These are phyloP conservation scores for Camponotus pennsylvanicus DNA, from an alignment of 1,140 invertebrate species.

Conservation along the genomic window DNA sequence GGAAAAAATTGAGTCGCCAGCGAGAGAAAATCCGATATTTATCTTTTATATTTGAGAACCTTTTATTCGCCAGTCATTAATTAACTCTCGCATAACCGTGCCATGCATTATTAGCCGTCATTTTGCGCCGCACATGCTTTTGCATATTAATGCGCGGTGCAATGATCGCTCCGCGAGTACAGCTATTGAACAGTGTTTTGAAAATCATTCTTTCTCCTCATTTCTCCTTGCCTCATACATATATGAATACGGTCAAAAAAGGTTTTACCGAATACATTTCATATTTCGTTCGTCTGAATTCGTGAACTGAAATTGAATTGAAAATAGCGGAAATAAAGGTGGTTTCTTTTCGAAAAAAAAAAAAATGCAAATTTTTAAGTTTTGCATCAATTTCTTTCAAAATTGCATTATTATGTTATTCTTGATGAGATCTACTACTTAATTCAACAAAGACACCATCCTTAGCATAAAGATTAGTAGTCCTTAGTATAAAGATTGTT, in stretches of 20 bases:
- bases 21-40: conserved; percentile 35
- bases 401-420: background rate
- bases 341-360: background rate
- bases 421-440: background rate
- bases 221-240: conserved; percentile 29
- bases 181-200: conserved; percentile 32
- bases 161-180: conserved; percentile 39
- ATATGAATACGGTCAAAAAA: conserved; percentile 32
- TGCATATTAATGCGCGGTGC: conserved; percentile 58
- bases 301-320: background rate
- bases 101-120: conserved; percentile 61
- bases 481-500: background rate
- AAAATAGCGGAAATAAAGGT: background rate
- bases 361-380: background rate
- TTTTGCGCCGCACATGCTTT: conserved; percentile 48
- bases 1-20: conserved; percentile 17
- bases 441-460: background rate
- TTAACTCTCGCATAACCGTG: conserved; percentile 60
- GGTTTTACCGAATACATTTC: conserved; percentile 9
- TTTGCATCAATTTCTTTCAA: background rate
- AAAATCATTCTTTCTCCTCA: conserved; percentile 45
- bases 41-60: conserved; percentile 47
- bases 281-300: conserved; percentile 5
- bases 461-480: too few relatives aligned
- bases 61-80: conserved; percentile 61